Percentiles rank a stretch among this genome's conserved stretches.
Evolutionary conservation across 2,113 vertebrate genomes (phyloP).

Genomic region (Lagopus muta): DNA sequence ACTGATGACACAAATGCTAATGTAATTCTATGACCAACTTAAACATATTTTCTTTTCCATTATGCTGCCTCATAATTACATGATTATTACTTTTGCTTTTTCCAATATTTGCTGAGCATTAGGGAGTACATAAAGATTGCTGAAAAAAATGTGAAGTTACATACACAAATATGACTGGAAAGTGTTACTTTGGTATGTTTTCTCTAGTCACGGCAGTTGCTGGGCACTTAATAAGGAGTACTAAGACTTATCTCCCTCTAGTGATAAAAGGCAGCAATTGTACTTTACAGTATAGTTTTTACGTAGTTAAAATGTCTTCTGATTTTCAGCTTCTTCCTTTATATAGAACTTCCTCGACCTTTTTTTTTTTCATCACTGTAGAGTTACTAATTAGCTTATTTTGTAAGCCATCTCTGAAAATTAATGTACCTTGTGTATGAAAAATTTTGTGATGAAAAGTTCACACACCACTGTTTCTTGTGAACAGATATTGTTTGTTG

Average conservation of each 20-base stretch:
- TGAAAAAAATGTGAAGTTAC: background rate
- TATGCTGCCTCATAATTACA: background rate
- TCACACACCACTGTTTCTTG: background rate
- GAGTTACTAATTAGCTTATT: background rate
- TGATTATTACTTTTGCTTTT: background rate
- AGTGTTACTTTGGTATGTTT: background rate
- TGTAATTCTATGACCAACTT: background rate
- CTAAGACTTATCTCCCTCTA: slow-evolving; percentile 53
- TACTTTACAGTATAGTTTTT: background rate
- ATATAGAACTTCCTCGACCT: background rate
- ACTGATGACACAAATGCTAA: background rate
- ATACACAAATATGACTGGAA: background rate
- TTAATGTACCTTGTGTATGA: background rate
- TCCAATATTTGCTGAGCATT: background rate
- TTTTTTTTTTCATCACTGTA: background rate
- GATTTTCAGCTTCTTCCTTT: background rate
- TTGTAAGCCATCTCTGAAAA: background rate
- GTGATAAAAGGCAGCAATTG: slow-evolving; percentile 2
- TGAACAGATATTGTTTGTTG: background rate
- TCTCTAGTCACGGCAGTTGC: background rate
- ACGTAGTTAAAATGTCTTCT: accelerated
- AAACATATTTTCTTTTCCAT: background rate
- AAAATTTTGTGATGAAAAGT: background rate
- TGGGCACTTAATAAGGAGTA: background rate
- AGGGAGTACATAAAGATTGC: background rate